phyloP scores from a whole-genome alignment of 2,113 vertebrate genomes.

The Gopherus evgoodei region DNA sequence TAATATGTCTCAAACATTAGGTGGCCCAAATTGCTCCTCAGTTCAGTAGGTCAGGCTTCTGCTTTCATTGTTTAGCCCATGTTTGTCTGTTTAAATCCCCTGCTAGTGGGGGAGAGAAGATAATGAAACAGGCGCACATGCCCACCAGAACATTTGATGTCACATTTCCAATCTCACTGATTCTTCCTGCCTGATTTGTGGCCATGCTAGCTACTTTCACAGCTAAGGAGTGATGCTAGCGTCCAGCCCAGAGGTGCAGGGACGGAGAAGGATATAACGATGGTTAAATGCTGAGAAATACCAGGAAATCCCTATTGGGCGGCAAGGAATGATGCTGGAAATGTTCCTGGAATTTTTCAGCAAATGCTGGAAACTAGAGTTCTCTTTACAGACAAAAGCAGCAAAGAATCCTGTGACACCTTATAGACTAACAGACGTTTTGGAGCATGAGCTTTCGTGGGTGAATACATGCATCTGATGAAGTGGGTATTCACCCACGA shows the following conservation, averaged over 20 bases:
- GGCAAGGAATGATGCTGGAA: background rate
- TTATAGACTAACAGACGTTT: no score
- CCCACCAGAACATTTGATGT: background rate
- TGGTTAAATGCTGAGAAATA: background rate
- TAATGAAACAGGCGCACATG: background rate
- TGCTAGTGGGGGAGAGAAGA: background rate
- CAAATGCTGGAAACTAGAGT: background rate
- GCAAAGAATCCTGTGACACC: no score
- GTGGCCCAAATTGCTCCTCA: background rate
- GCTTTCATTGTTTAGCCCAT: background rate
- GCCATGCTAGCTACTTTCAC: background rate
- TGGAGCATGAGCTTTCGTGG: no score
- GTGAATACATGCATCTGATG: no score
- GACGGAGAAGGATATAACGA: fast-evolving
- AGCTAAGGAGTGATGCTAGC: background rate
- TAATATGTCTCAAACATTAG: background rate
- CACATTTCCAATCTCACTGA: fast-evolving
- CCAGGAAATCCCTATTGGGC: background rate
- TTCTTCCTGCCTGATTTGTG: background rate
- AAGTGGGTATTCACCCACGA: no score
- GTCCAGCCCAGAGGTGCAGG: background rate
- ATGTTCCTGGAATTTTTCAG: background rate
- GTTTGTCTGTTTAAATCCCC: background rate
- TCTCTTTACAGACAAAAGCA: background rate
- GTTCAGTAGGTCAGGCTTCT: background rate